Evolutionary conservation across 2,888 invertebrate species (phyloP).

Genomic region (Erannis defoliaria): DNA sequence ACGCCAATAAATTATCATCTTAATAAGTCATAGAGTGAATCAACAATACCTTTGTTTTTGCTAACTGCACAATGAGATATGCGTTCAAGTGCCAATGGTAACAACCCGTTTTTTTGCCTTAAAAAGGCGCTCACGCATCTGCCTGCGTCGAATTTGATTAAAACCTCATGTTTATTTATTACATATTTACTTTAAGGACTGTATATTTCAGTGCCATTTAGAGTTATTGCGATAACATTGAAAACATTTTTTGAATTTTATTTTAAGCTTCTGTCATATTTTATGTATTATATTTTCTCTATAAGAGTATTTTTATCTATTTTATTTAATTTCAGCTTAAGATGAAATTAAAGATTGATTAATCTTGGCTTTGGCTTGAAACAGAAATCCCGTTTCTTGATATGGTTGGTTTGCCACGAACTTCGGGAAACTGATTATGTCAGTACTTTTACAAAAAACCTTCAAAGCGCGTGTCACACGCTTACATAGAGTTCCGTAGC

Average conservation of each 20-base stretch:
- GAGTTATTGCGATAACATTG: slow-evolving; percentile 19
- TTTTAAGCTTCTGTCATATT: background rate
- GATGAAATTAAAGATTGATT: too few species aligned
- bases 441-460: too few species aligned
- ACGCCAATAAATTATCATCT: slow-evolving; percentile 82
- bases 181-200: slow-evolving; percentile 69
- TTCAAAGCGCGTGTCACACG: too few species aligned
- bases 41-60: slow-evolving; percentile 80
- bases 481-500: too few species aligned
- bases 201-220: slow-evolving; percentile 57
- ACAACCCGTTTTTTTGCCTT: slow-evolving; percentile 80
- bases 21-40: slow-evolving; percentile 85
- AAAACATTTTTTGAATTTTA: slow-evolving; percentile 5
- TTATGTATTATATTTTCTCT: too few species aligned
- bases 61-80: slow-evolving; percentile 47
- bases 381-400: too few species aligned
- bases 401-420: too few species aligned
- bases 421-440: too few species aligned
- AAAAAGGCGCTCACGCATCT: slow-evolving; percentile 76
- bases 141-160: slow-evolving; percentile 85
- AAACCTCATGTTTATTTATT: slow-evolving; percentile 84
- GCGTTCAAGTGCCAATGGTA: slow-evolving; percentile 66
- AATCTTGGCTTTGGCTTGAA: too few species aligned
- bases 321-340: too few species aligned
- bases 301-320: too few species aligned